phyloP scores from a whole-genome alignment of 2,888 invertebrate species.

The Spodoptera picta region DNA sequence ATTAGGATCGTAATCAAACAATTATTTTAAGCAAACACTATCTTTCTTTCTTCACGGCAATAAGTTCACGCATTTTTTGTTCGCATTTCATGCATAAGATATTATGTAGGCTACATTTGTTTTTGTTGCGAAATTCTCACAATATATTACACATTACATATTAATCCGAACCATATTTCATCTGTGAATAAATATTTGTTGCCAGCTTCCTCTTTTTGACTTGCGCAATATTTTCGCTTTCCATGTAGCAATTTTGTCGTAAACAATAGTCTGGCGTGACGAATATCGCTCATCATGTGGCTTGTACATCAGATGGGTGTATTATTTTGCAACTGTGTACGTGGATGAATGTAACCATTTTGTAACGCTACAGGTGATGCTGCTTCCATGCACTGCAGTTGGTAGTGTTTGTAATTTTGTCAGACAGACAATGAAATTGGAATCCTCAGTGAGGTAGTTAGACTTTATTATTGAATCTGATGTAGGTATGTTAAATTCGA shows the following conservation, averaged over 20 bases:
- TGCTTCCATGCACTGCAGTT: slow-evolving; percentile 22
- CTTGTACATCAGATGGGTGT: slow-evolving; percentile 53
- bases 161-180: slow-evolving; percentile 27
- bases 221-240: slow-evolving; percentile 55
- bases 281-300: slow-evolving; percentile 50
- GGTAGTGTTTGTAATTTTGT: slow-evolving; percentile 1
- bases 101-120: no score
- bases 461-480: no score
- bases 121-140: background rate
- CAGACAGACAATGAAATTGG: no score
- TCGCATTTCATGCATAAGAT: no score
- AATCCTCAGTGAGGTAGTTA: no score
- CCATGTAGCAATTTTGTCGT: slow-evolving; percentile 53
- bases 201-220: slow-evolving; percentile 28
- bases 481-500: no score
- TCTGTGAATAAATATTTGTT: slow-evolving; percentile 36
- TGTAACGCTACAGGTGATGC: slow-evolving; percentile 56
- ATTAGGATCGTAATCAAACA: no score
- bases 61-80: no score
- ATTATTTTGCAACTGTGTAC: slow-evolving; percentile 59
- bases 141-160: slow-evolving; percentile 1
- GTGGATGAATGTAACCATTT: slow-evolving; percentile 43
- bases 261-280: slow-evolving; percentile 63
- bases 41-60: no score
- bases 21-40: no score